Conservation (phyloP, 2,797 vertebrate genomes). For the Spheniscus humboldti region DNA sequence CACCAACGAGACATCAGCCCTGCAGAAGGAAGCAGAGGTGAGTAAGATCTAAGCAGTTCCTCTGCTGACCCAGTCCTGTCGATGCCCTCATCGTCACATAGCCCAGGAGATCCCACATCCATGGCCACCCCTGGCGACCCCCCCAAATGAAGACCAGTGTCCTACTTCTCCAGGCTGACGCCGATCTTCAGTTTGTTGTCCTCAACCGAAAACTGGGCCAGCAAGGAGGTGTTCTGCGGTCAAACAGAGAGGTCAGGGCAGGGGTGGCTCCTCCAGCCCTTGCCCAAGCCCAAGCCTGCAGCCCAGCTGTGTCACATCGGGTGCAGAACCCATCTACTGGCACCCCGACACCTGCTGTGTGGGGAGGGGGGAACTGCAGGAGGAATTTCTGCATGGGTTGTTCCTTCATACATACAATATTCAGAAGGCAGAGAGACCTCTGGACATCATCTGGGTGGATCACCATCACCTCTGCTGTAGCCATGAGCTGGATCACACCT, state of each 20-base stretch:
- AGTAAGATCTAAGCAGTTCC: not conserved
- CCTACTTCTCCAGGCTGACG: constrained; percentile 58
- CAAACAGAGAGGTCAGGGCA: not conserved
- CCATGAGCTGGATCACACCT: constrained; percentile 37
- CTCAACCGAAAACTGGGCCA: constrained; percentile 61
- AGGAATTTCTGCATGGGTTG: not conserved
- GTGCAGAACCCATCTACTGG: not conserved
- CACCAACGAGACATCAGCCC: constrained; percentile 48
- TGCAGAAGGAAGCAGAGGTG: not conserved
- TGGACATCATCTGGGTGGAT: not conserved
- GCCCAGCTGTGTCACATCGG: fast-evolving
- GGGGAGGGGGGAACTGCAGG: fast-evolving
- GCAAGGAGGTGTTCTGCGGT: constrained; percentile 35
- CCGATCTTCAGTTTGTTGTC: constrained; percentile 65
- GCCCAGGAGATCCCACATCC: not conserved
- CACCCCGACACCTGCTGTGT: fast-evolving
- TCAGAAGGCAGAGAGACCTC: constrained; percentile 58
- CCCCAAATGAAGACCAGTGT: not conserved
- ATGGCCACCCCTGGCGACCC: not conserved
- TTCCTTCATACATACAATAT: constrained; percentile 7
- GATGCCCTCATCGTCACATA: fast-evolving
- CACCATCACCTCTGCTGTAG: constrained; percentile 44
- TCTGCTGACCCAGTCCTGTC: not conserved
- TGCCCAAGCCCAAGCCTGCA: not conserved
- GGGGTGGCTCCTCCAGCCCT: not conserved